Evolutionary conservation across 2,797 vertebrate genomes (phyloP).

Genomic region (Sparidentex hasta): DNA sequence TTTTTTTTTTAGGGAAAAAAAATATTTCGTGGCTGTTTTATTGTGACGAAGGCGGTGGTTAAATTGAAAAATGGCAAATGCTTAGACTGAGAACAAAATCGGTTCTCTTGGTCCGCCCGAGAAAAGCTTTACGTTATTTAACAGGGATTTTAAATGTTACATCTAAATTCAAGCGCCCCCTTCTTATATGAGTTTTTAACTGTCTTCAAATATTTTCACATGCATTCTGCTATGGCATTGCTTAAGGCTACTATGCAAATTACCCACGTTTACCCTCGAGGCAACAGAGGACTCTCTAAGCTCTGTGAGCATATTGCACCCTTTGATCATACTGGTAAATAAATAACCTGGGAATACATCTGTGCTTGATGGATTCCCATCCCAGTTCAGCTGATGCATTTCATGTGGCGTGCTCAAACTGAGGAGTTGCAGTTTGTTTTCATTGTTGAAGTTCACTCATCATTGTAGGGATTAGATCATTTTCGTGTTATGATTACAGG

Average conservation of each 20-base stretch:
- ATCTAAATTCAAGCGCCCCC: not conserved
- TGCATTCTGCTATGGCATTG: slow-evolving; percentile 8
- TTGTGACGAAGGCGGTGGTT: slow-evolving; percentile 15
- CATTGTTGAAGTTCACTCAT: slow-evolving; percentile 8
- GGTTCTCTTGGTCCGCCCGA: not conserved
- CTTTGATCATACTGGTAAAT: slow-evolving; percentile 60
- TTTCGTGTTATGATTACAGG: not conserved
- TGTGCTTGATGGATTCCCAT: slow-evolving; percentile 12
- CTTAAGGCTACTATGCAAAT: slow-evolving; percentile 44
- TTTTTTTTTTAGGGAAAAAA: not conserved
- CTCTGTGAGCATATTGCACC: slow-evolving; percentile 28
- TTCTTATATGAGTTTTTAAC: slow-evolving; percentile 34
- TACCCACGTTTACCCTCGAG: slow-evolving; percentile 29
- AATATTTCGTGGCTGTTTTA: not conserved
- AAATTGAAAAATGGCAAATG: slow-evolving; percentile 25
- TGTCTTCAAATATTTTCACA: slow-evolving; percentile 41
- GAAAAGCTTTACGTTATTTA: slow-evolving; percentile 19
- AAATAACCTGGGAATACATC: slow-evolving; percentile 25
- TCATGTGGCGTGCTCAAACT: slow-evolving; percentile 2
- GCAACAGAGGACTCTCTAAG: slow-evolving; percentile 33
- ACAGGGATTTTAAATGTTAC: slow-evolving; percentile 1
- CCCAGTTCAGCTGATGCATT: slow-evolving; percentile 16
- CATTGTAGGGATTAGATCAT: not conserved
- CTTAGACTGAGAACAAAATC: slow-evolving; percentile 13
- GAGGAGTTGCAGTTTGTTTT: slow-evolving; percentile 4